Evolutionary conservation across 2,888 invertebrate species (phyloP), one percentile per base, ranked within the genome.

Genomic region (Ophion costatus): DNA sequence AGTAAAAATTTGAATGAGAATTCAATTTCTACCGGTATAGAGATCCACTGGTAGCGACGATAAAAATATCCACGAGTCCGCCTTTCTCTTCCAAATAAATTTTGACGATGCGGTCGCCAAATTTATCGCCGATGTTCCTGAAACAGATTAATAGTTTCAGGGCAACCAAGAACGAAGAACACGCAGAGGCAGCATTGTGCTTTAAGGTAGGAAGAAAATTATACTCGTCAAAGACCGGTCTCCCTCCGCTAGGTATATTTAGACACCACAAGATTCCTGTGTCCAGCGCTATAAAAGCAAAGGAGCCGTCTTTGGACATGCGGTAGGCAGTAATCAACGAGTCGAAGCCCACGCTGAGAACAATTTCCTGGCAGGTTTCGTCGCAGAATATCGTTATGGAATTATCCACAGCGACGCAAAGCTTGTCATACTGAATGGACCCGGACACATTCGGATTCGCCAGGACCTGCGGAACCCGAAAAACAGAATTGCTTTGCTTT

Each of bases 381-480:
- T 92, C 88, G n/a, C 87, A 86, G 80, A 94, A 94, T 82, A 94
- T 88, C 20, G 92, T 91, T 33, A 94, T 88, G 1, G 93, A 92
- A 78, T 91, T 91, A 69, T 93, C 91, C 57, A 93, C 89, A 33
- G 89, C 89, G 6, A 94, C 82, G 51, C 92, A 93, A 24, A 93
- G 80, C 79, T 89, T 90, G 38, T 89, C 88, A 85, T 89, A 83
- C 77, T 91, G 90, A 38, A 92, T 56, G 10, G 89, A 90, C 42
- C 91, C 89, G 4, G 76, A 67, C 61, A 91, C 84, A 61, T 80
- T 83, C 38, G 90, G 90, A 83, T 85, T 84, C 10, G 83, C 73
- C 56, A 79, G n/a, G 20, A 90, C 83, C 90, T 91, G 38, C 57
- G 14, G 56, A 59, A 67, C 51, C 3, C 14, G 17, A 33, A 56